Base-by-base conservation (phyloP, 2,888 invertebrate genomes). In the Hololepta plana region DNA sequence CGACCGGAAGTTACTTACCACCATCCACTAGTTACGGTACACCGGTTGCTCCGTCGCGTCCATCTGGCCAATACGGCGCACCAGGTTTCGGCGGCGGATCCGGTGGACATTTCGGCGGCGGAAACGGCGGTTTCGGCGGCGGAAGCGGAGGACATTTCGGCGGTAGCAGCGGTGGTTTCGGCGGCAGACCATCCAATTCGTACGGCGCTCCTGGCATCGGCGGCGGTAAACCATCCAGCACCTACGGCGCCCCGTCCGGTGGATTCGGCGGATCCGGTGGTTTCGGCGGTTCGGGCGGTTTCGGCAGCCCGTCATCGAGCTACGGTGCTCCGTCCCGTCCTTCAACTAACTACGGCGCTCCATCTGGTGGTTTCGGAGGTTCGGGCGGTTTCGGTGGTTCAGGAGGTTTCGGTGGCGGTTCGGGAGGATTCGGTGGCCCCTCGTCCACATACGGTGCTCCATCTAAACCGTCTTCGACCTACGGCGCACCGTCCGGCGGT, bases 1-100 rank as follows among this genome's bases (percentile, higher is more conserved):
- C 38, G 16, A 58, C 60, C 28, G 59, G 62, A n/a, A 63, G 59
- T 25, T 69, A 67, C 43, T 54, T 67, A 28, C 67, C 69, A 20
- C 69, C 70, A 11, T 61, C 67, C 2, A 55, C 56, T 15, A 55
- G 51, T 29, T 58, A 57, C 36, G 59, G 59, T 5, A 39, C 39
- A 7, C 41, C 41, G 14, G 33, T 36, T 22, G 53, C 52, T 12
- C 51, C 53, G 20, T 46, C 48, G 5, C 23, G 34, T 14, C 39
- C 39, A 21, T n/a, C n/a, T n/a, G n/a, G n/a, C n/a, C n/a, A n/a
- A n/a, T 4, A 23, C 30, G 32, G 32, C 53, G 44, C 48, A 4
- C 47, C 50, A 2, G 40, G 42, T 4, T 29, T 38, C 34, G 24
- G 30, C 3, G 29, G 42, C 15, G 41, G 35, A 21, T 31, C 23